Evolutionary conservation across 2,797 vertebrate genomes (phyloP), one percentile per base, ranked within the genome.

Genomic region (Odontamblyopus rebecca): DNA sequence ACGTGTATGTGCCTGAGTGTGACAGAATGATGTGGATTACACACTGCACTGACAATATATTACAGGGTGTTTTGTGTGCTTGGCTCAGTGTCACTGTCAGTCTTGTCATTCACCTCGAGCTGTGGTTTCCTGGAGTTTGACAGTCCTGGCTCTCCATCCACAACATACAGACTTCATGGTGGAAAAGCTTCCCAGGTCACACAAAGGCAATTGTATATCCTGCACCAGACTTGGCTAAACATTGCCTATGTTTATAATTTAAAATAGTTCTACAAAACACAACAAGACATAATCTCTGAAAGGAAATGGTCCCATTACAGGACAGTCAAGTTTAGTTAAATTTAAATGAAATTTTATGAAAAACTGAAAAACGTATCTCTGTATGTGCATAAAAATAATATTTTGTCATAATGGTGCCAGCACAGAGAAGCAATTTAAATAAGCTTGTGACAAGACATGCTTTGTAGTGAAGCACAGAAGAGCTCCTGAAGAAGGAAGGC

Each of bases 31-130:
- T 89, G 80, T 85, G 82, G 79, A 84, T 89, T 84, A 84, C 81
- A 80, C 74, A 53, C 79, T 35, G 63, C 8, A 61, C 80, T 83
- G 86, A 89, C 77, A 67, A 84, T 82, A 85, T 83, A 88, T 88
- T 84, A 84, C 68, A 81, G 75, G 75, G 71, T 72, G 51, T 75
- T 72, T 9, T 80, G 82, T 81, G 83, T 51, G 68, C 76, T 82
- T 69, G 86, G 81, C 71, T 76, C 84, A 76, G 80, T 77, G 83
- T 85, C 81, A 76, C 79, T 83, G 85, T 88, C 78, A 72, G 71
- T 70, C 67, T 78, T 87, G 88, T 88, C 88, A 84, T 74, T 83
- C 85, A 74, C 81, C 88, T 88, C 79, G 85, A 87, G 78, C 82
- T 80, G 79, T 80, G 86, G 85, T 86, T 89, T 89, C 85, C 86